Conservation (phyloP, 2,888 invertebrate species). For the Margaritifera margaritifera region DNA sequence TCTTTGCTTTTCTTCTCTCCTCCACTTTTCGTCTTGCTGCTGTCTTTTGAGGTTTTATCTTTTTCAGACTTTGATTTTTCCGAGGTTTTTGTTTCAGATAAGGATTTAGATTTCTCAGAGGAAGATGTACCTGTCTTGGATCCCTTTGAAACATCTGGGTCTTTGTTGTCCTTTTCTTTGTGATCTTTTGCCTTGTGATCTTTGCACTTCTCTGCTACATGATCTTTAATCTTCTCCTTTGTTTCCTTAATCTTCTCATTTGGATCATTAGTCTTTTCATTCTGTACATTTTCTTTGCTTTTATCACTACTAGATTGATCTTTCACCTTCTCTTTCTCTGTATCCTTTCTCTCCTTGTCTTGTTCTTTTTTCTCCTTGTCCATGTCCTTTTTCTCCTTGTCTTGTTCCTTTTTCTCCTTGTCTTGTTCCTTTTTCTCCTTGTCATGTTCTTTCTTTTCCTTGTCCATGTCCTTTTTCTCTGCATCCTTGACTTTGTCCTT, state of each 20-base stretch:
- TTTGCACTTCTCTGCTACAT: conserved; percentile 31
- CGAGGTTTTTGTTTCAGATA: conserved; percentile 26
- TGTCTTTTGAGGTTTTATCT: conserved; percentile 31
- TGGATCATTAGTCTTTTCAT: conserved; percentile 11
- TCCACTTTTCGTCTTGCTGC: conserved; percentile 23
- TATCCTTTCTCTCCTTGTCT: conserved; percentile 11
- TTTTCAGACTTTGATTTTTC: conserved; percentile 38
- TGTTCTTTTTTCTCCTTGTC: conserved; percentile 11
- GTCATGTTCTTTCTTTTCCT: conserved; percentile 32
- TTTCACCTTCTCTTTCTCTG: neutral
- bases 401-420: conserved; percentile 33
- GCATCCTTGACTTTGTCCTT: conserved; percentile 52
- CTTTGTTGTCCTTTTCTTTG: conserved; percentile 38
- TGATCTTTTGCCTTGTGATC: conserved; percentile 31
- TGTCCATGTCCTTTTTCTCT: conserved; percentile 61
- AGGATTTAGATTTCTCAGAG: conserved; percentile 5
- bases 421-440: conserved; percentile 15
- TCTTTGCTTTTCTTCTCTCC: conserved; percentile 23
- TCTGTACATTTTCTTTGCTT: conserved; percentile 1
- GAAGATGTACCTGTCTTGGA: conserved; percentile 24
- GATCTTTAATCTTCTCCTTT: conserved; percentile 12
- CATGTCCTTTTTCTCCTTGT: conserved; percentile 36
- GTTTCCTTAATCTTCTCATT: conserved; percentile 14
- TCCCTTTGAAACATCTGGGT: conserved; percentile 30
- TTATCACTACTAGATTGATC: neutral